phyloP scores from a whole-genome alignment of 2,888 invertebrate species.

The Scrobipalpa costella region DNA sequence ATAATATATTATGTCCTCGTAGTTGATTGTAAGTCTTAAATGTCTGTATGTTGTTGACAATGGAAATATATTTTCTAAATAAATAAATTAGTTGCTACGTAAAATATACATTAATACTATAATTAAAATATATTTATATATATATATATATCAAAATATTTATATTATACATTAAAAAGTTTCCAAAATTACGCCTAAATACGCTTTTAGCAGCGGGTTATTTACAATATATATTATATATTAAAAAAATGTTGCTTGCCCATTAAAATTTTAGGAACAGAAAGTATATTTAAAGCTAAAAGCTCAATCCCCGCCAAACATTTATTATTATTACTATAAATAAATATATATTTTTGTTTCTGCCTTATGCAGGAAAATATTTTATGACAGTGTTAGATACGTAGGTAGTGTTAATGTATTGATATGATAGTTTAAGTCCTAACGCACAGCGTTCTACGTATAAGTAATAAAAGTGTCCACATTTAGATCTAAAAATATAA shows the following conservation, averaged over 20 bases:
- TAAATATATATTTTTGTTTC: slow-evolving; percentile 2
- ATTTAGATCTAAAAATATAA: neutral
- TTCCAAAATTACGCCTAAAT: neutral
- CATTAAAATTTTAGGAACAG: neutral
- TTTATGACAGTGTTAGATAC: neutral
- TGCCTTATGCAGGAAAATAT: neutral
- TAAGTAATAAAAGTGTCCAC: neutral
- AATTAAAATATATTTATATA: neutral
- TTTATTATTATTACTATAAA: neutral
- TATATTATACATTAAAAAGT: neutral
- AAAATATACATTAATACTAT: neutral
- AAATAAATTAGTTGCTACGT: neutral
- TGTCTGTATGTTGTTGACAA: slow-evolving; percentile 48
- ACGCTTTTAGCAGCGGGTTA: neutral
- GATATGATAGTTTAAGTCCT: neutral
- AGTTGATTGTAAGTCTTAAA: neutral
- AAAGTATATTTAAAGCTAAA: neutral
- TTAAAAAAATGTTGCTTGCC: neutral
- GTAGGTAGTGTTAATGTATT: neutral
- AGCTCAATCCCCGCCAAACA: neutral
- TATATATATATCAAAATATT: no score
- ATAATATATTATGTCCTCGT: no score
- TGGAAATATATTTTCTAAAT: slow-evolving; percentile 62
- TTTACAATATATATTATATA: neutral
- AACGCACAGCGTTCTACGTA: slow-evolving; percentile 8